Base-by-base conservation (phyloP, 2,113 vertebrate species). In the Phylloscopus whistleri region DNA sequence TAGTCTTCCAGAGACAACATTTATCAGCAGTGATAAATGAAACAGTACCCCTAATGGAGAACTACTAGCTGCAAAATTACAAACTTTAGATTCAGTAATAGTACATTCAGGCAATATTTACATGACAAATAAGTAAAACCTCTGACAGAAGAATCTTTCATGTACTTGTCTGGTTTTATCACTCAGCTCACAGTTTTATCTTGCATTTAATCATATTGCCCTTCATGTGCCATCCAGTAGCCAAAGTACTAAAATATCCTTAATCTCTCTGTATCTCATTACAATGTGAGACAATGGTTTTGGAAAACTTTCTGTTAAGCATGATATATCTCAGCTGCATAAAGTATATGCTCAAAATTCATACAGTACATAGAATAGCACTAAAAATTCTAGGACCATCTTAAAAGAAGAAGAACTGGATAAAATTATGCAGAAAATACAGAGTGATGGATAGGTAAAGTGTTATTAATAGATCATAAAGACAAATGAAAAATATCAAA, bases 211-310 rank as follows among this genome's bases (percentile, higher is more conserved):
- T 97, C 94, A 94, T 82, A 82, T 84, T 95, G 92, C 72, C 94
- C 94, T 96, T 96, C 95, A 95, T 92, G 80, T 96, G 94, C 90
- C 93, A 96, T 89, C 74, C 92, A 95, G 76, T 90, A 94, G 69
- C 92, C 92, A 84, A 92, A 91, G 87, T 58, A 89, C 93, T 94
- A 90, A 96, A 95, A 93, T 92, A 93, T 68, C 56, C 80, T 93
- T 96, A 95, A 93, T 95, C 89, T 94, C 73, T 75, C 84, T 87
- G 87, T 84, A 78, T 93, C 83, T 95, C 91, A 95, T 94, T 95
- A 95, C 72, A 91, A 16, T 84, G 84, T 77, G 44, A 95, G 58
- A 79, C 79, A 72, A 79, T 37, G 86, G 72, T 70, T 93, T 93
- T 92, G 60, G 67, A 93, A 95, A 94, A 96, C 58, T 96, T 95